A percentile compares a stretch with the other conserved stretches of the same genome.
Conservation (phyloP, 2,113 vertebrate genomes). For the Takifugu bimaculatus region DNA sequence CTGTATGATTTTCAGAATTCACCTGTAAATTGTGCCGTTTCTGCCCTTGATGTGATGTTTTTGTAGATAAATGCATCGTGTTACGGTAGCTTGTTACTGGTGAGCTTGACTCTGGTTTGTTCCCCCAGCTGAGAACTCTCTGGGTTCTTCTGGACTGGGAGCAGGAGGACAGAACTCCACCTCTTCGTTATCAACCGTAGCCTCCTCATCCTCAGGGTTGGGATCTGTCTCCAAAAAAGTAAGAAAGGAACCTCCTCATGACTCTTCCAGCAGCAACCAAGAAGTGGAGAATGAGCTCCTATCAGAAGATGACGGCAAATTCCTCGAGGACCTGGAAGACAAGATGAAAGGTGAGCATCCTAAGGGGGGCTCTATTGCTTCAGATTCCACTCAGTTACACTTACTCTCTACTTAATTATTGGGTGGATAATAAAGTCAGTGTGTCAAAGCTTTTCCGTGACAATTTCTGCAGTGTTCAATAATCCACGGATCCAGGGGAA, state of each 20-base stretch:
- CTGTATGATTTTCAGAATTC: too few species aligned
- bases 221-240: conserved; percentile 67
- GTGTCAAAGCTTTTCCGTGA: background rate
- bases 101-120: background rate
- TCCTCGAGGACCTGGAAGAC: conserved; percentile 75
- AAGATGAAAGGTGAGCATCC: conserved; percentile 73
- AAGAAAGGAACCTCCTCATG: conserved; percentile 64
- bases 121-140: conserved; percentile 19
- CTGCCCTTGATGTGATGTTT: too few species aligned
- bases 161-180: conserved; percentile 28
- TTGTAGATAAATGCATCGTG: too few species aligned
- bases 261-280: conserved; percentile 20
- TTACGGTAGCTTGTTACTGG: too few species aligned
- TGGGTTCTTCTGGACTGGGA: conserved; percentile 25
- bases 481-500: conserved; percentile 67
- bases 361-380: background rate
- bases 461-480: conserved; percentile 67
- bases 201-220: conserved; percentile 42
- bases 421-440: background rate
- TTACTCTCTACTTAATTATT: background rate
- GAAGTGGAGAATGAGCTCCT: conserved; percentile 77
- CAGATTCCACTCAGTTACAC: background rate
- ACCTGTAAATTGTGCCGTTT: too few species aligned
- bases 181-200: conserved; percentile 15
- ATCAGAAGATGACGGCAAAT: conserved; percentile 73